Percentiles rank a stretch among this genome's conserved stretches.
Conservation (phyloP, 2,888 invertebrate genomes). For the Bugulina stolonifera region DNA sequence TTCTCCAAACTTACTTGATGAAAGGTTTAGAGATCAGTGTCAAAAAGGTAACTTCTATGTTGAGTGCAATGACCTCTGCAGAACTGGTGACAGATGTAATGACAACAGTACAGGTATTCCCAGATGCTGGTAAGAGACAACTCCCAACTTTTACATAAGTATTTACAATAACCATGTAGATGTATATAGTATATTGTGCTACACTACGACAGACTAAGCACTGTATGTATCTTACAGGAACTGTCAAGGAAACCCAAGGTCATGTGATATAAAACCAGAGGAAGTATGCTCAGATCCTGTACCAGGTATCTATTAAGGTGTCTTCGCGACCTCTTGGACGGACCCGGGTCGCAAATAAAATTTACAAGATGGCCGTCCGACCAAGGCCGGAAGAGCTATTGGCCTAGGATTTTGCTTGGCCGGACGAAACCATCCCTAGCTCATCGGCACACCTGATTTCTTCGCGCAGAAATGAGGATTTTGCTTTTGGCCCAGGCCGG, state of each 20-base stretch:
- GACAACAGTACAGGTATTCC: slow-evolving; percentile 9
- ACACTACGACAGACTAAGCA: too few species aligned
- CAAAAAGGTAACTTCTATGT: slow-evolving; percentile 8
- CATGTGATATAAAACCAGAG: neutral
- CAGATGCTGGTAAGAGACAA: slow-evolving; percentile 7
- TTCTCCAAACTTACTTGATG: neutral
- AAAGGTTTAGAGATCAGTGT: neutral
- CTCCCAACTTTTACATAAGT: neutral
- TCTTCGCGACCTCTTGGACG: neutral
- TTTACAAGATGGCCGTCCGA: too few species aligned
- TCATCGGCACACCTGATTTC: too few species aligned
- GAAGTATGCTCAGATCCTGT: neutral
- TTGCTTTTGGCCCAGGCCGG: too few species aligned
- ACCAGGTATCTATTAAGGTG: neutral
- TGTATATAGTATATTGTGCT: too few species aligned
- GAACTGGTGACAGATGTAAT: slow-evolving; percentile 10
- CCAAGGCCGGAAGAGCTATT: too few species aligned
- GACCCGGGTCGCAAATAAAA: too few species aligned
- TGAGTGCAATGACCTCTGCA: neutral
- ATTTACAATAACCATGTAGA: too few species aligned
- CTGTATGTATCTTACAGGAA: neutral
- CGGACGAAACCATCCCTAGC: too few species aligned
- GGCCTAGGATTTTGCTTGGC: too few species aligned
- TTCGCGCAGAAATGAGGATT: too few species aligned
- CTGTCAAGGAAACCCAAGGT: neutral